A percentile compares a stretch with the other conserved stretches of the same genome.
phyloP scores from a whole-genome alignment of 2,113 vertebrate genomes.

The Prinia subflava region DNA sequence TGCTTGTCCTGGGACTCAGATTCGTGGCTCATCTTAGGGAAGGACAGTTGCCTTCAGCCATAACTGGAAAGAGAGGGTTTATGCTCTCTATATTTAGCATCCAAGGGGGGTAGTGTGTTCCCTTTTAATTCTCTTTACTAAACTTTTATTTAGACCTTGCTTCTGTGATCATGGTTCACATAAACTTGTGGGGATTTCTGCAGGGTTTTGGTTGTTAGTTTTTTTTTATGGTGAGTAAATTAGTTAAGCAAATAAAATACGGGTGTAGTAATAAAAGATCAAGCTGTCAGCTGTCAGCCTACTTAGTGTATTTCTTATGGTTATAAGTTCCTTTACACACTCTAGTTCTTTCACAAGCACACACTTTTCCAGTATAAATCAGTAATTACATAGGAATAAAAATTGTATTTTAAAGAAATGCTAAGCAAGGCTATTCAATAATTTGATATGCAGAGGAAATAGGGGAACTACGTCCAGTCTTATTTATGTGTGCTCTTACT shows the following conservation, averaged over 20 bases:
- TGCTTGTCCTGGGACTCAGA: background rate
- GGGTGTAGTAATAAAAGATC: background rate
- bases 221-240: background rate
- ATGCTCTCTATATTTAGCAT: background rate
- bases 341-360: background rate
- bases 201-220: background rate
- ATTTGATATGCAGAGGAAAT: background rate
- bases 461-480: rapidly evolving
- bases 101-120: background rate
- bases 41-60: background rate
- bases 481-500: background rate
- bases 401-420: background rate
- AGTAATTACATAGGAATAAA: background rate
- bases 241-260: background rate
- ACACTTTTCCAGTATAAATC: background rate
- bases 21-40: background rate
- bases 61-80: background rate
- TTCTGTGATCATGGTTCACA: background rate
- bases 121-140: background rate
- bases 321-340: background rate
- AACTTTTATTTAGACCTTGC: background rate
- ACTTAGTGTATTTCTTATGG: background rate
- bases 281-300: background rate
- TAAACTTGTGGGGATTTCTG: background rate
- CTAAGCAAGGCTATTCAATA: background rate